Conservation (phyloP, 1,140 invertebrate genomes). For the Nasonia vitripennis region DNA sequence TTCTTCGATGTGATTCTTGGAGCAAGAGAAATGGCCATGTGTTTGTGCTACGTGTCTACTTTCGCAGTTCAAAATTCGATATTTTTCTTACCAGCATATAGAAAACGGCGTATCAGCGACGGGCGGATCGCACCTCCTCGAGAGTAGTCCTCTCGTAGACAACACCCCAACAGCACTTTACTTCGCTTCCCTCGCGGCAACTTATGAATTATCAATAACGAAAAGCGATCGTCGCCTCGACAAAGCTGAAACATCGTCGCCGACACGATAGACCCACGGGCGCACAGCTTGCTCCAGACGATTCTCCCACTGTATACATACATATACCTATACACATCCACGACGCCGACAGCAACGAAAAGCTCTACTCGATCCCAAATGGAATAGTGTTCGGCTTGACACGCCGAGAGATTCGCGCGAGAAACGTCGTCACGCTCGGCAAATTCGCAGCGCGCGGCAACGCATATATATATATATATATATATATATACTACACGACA, state of each 20-base stretch:
- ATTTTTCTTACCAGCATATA: too few species aligned
- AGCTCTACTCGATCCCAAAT: conserved; percentile 5
- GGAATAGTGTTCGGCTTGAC: conserved; percentile 18
- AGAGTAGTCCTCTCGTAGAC: too few species aligned
- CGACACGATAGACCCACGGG: neutral
- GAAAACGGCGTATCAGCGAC: too few species aligned
- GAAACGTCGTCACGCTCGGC: neutral
- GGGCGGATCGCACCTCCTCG: too few species aligned
- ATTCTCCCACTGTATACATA: neutral
- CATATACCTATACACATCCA: neutral
- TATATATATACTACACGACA: neutral
- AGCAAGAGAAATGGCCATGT: neutral
- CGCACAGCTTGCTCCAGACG: neutral
- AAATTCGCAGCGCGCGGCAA: neutral
- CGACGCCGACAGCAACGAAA: neutral
- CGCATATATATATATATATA: neutral
- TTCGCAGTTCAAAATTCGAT: too few species aligned
- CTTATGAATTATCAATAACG: conserved; percentile 44
- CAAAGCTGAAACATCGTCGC: conserved; percentile 9
- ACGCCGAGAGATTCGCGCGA: neutral
- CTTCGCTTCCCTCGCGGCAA: neutral
- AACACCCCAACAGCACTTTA: neutral
- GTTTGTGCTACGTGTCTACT: too few species aligned
- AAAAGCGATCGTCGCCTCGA: neutral
- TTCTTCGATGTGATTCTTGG: neutral